Evolutionary conservation across 2,113 vertebrate species (phyloP).

Genomic region (Engraulis encrasicolus): DNA sequence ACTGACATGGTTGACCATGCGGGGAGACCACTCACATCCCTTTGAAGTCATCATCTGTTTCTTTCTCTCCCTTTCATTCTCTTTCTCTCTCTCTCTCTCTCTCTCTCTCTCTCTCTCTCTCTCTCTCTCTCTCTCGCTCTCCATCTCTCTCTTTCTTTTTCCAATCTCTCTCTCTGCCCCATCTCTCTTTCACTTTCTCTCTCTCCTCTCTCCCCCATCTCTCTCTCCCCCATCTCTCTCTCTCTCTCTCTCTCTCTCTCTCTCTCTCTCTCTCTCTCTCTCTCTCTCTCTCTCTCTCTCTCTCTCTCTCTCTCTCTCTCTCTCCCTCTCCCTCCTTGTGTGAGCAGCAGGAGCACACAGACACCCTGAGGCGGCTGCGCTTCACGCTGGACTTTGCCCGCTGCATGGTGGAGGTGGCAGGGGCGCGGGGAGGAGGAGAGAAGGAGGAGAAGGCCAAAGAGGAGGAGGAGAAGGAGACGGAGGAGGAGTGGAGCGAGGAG

Average conservation of each 20-base stretch:
- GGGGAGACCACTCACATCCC: too few relatives aligned
- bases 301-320: conserved; percentile 1
- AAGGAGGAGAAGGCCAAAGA: conserved; percentile 35
- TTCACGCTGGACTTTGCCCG: conserved; percentile 88
- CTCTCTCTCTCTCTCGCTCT: conserved; percentile 4
- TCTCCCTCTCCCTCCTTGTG: not conserved
- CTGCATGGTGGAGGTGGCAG: conserved; percentile 89
- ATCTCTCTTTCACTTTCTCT: not conserved
- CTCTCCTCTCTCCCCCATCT: not conserved
- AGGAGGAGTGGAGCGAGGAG: conserved; percentile 21
- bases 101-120: not conserved
- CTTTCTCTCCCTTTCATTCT: too few relatives aligned
- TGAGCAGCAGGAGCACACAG: conserved; percentile 92
- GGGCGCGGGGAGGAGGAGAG: conserved; percentile 73
- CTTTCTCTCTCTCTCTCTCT: not conserved
- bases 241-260: too few relatives aligned
- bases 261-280: not conserved
- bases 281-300: conserved; percentile 6
- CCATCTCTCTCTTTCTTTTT: not conserved
- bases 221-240: too few relatives aligned
- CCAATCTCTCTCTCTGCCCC: not conserved
- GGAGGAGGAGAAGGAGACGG: conserved; percentile 51
- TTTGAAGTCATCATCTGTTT: too few relatives aligned
- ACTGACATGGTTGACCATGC: too few relatives aligned
- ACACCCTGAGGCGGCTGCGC: conserved; percentile 85